Base-by-base conservation (phyloP, 1,140 invertebrate genomes). In the Ectropis grisescens region DNA sequence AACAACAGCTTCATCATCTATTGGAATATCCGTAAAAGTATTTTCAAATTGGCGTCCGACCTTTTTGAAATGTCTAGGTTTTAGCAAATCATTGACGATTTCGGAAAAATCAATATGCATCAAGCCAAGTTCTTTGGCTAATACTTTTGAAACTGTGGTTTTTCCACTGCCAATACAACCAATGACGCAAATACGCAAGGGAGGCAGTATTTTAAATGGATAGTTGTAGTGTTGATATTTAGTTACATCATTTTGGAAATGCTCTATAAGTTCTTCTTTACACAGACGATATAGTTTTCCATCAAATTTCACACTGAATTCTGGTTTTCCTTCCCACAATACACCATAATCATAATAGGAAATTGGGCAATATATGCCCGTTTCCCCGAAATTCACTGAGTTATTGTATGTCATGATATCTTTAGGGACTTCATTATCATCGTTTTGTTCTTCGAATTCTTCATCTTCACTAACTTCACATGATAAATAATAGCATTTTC, bases 321-420 rank as follows among this genome's bases (percentile, higher is more conserved):
- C 75, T 26, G 79, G 51, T 61, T 84, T 86, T 2, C 86, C 86
- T 61, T 80, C 79, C 84, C 85, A 86, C 9, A 88, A 50, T n/a
- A 85, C 67, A 11, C 66, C 58, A 41, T 85, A 49, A 25, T 83
- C 60, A 31, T 65, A 47, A 47, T 81, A 83, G 4, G 83, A 62
- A 11, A 87, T 61, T 8, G 86, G 86, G 47, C 86, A 87, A 39
- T 82, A 88, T 36, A 72, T 28, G 37, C 56, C 69, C 3, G 83
- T 86, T 53, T 87, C 85, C n/a, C 85, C 82, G 12, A 85, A 71
- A 29, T 60, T 58, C 32, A 62, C 47, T 33, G 72, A 54, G 26
- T 74, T 59, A 33, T 82, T 68, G 40, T 71, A 64, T 0, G 48
- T 55, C 6, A 75, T 39, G 3, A 53, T n/a, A 46, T 68, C 51